Percentiles rank a stretch among this genome's conserved stretches.
Evolutionary conservation across 2,888 invertebrate species (phyloP).

Genomic region (Sthenelais limicola): DNA sequence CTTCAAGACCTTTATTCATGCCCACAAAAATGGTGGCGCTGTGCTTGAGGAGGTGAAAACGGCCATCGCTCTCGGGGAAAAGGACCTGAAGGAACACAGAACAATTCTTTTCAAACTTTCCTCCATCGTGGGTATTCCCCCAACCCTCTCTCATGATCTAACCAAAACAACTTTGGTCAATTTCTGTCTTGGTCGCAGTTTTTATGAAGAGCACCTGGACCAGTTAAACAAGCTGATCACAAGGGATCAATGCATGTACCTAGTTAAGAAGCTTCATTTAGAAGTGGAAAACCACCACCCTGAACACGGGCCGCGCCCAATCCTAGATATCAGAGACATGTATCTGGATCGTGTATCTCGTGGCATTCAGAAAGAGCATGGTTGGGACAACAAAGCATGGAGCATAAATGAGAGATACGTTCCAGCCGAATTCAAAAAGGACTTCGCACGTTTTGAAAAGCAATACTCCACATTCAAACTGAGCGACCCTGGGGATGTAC

Average conservation of each 20-base stretch:
- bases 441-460: constrained; percentile 10
- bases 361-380: constrained; percentile 1
- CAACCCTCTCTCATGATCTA: constrained; percentile 24
- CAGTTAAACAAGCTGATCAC: background rate
- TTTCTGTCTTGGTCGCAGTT: constrained; percentile 14
- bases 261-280: constrained; percentile 17
- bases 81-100: constrained; percentile 22
- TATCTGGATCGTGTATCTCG: constrained; percentile 24
- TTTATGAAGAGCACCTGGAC: background rate
- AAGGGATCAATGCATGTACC: constrained; percentile 5
- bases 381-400: constrained; percentile 18
- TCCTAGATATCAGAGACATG: constrained; percentile 1
- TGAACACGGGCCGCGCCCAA: constrained; percentile 6
- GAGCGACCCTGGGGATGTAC: constrained; percentile 16
- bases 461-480: constrained; percentile 9
- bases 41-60: background rate
- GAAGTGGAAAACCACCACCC: constrained; percentile 34
- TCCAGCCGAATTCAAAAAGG: background rate
- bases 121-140: constrained; percentile 3
- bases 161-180: constrained; percentile 16
- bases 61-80: background rate
- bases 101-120: constrained; percentile 15
- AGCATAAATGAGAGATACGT: constrained; percentile 8
- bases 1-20: background rate
- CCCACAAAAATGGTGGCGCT: background rate